Base-by-base conservation (phyloP, 2,113 vertebrate species). In the Oncorhynchus gorbuscha region DNA sequence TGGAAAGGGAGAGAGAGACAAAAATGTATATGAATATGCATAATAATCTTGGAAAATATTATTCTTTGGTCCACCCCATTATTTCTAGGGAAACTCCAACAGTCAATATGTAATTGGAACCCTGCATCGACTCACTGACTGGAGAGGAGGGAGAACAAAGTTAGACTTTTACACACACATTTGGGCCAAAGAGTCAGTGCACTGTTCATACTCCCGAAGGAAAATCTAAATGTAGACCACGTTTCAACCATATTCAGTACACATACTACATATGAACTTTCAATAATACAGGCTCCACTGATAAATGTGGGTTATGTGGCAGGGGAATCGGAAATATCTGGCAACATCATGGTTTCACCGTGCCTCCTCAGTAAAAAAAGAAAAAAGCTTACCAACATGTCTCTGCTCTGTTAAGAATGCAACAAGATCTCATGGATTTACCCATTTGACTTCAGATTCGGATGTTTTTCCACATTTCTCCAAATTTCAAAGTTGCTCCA, bases 181-280 rank as follows among this genome's bases (percentile, higher is more conserved):
- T 90, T 87, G 81, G 86, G 81, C 81, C 88, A 81, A 83, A 88
- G 82, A 86, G 84, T 58, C 84, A 69, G 66, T 91, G 89, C 84
- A 92, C 89, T 92, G 69, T 88, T 92, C 89, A 86, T 89, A 87
- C 77, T 89, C 89, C 87, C 88, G 68, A 77, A 68, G 89, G 87
- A 88, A 12, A 11, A 88, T 88, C 87, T 76, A 79, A 85, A 87
- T 85, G 84, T 83, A 89, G 87, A 86, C 88, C 69, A 73, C 72
- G 87, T 85, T 90, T 83, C 84, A 86, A 83, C 86, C 81, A 74
- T 71, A 74, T 90, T 87, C 86, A 86, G 83, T 77, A 84, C 78
- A 80, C 89, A 82, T 87, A 86, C 88, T 88, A 85, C 87, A 85
- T 85, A 92, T 92, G 91, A 88, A 90, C 89, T 92, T 92, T 91